Evolutionary conservation across 2,797 vertebrate species (phyloP), one percentile per base, ranked within the genome.

Genomic region (Lithobates sylvaticus): DNA sequence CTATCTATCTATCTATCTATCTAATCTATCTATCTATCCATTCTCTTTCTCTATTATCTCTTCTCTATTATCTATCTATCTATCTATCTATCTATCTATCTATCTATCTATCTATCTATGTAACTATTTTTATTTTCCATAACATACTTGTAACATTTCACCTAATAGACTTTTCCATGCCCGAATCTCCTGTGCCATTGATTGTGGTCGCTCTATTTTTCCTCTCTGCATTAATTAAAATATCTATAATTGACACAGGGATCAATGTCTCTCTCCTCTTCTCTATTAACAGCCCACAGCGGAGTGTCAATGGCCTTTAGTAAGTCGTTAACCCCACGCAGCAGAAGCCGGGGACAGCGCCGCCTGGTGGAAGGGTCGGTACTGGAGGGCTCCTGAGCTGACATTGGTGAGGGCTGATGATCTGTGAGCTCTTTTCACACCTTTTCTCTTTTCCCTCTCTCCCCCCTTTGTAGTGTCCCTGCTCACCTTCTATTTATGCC

Each of bases 151-250:
- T 47, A 12, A 47, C 44, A 47, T 61, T 61, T 23, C 16, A 18
- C 58, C 18, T 61, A n/a, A 61, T 61, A 61, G 16, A 61, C 58
- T 61, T 61, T 61, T n/a, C 58, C 16, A 61, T 61, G 58, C 1
- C 8, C 58, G 16, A 10, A 58, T 36, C 1, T 65, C 10, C 26
- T 32, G n/a, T 79, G 34, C 42, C 5, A 76, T 86, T 26, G 71
- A 75, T 50, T 39, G 6, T 39, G 13, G 18, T 29, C 65, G 68
- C 61, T 26, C 13, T 72, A 68, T 74, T 70, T 71, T 70, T 39
- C 8, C 73, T 90, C 88, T 88, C 84, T 86, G 89, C 86, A 88
- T 89, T 91, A 92, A 94, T 93, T 89, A 89, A 92, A 94, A 91
- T 89, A 93, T 92, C 89, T 91, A 88, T 92, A 93, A 90, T 92